phyloP scores from a whole-genome alignment of 2,888 invertebrate species.

The Hydrotaea cyrtoneurina region DNA sequence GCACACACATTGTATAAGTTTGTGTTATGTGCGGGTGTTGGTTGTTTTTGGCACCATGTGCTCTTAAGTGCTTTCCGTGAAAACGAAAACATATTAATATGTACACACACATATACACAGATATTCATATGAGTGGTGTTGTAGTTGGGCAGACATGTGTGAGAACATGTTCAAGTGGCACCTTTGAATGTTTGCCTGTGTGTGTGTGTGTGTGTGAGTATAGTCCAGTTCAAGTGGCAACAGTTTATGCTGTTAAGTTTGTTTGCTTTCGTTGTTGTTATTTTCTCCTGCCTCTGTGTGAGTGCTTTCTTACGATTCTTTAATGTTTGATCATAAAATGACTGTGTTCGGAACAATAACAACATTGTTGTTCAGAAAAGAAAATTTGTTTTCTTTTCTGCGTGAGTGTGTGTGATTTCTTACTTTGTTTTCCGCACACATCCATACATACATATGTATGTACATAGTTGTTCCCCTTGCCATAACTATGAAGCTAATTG shows the following conservation, averaged over 20 bases:
- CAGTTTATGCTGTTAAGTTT: constrained; percentile 9
- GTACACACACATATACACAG: neutral
- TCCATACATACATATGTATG: too few species aligned
- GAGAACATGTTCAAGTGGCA: neutral
- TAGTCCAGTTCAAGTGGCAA: constrained; percentile 3
- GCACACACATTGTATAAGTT: neutral
- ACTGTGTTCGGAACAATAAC: constrained; percentile 37
- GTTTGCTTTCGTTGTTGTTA: constrained; percentile 23
- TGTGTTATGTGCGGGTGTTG: neutral
- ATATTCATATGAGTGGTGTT: neutral
- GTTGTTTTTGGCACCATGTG: neutral
- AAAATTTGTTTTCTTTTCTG: neutral
- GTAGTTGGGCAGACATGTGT: neutral
- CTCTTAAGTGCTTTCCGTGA: neutral
- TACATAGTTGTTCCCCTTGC: neutral
- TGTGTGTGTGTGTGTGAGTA: neutral
- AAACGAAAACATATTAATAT: too few species aligned
- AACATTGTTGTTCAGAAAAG: constrained; percentile 1
- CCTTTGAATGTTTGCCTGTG: neutral
- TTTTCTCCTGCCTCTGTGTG: constrained; percentile 1
- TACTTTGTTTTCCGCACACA: neutral
- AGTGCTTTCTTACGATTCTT: neutral
- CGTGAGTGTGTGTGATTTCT: neutral
- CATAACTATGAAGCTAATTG: constrained; percentile 21
- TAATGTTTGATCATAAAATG: constrained; percentile 18